Percentiles rank a stretch among this genome's conserved stretches.
Conservation (phyloP, 2,888 invertebrate genomes). For the Agonopterix heracliana region DNA sequence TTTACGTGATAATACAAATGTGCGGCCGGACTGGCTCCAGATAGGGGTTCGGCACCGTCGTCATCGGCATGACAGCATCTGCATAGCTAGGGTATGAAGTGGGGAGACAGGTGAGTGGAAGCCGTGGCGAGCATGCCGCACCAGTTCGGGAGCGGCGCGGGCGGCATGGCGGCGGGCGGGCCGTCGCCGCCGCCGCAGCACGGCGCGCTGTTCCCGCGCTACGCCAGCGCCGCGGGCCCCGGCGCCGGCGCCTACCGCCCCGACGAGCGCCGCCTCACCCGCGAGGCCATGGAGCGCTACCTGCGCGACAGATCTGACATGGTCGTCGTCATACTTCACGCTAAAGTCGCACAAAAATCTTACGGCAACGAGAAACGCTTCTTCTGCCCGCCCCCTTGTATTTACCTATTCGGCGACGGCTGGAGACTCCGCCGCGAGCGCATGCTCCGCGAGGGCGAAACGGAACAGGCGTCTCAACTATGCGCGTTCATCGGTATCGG, state of each 20-base stretch:
- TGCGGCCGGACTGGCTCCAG: constrained; percentile 19
- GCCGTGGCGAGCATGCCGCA: constrained; percentile 83
- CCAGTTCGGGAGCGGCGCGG: constrained; percentile 83
- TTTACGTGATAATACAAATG: constrained; percentile 12
- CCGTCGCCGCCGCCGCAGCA: constrained; percentile 80
- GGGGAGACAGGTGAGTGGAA: constrained; percentile 54
- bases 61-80: constrained; percentile 17
- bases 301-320: constrained; percentile 95
- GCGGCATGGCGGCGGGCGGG: constrained; percentile 86
- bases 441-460: constrained; percentile 92
- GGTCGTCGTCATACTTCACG: constrained; percentile 97
- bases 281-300: constrained; percentile 98
- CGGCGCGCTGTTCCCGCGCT: constrained; percentile 79
- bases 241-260: constrained; percentile 80
- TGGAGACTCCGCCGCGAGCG: constrained; percentile 97
- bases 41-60: constrained; percentile 27
- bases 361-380: constrained; percentile 99
- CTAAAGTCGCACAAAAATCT: constrained; percentile 99
- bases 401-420: constrained; percentile 98
- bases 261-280: constrained; percentile 88
- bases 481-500: constrained; percentile 99
- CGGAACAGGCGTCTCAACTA: constrained; percentile 93
- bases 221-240: constrained; percentile 74
- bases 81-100: constrained; percentile 37
- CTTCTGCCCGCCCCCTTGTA: constrained; percentile 99